A percentile compares a stretch with the other conserved stretches of the same genome.
Evolutionary conservation across 2,888 invertebrate genomes (phyloP).

Genomic region (Calameuta idolon): DNA sequence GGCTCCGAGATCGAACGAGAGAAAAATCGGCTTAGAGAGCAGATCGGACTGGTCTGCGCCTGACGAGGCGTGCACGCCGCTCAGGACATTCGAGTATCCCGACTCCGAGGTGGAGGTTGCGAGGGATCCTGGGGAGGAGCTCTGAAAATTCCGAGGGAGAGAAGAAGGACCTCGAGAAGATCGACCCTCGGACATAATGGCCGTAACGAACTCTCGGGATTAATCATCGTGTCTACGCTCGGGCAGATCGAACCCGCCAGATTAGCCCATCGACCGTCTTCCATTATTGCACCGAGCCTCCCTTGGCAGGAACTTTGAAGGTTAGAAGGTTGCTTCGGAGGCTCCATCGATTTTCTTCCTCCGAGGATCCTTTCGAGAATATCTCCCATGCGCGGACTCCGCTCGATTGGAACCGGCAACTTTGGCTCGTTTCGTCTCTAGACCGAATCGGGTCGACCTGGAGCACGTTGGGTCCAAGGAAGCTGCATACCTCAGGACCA

Average conservation of each 20-base stretch:
- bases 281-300: too few species aligned
- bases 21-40: conserved; percentile 24
- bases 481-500: too few species aligned
- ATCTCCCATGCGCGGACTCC: too few species aligned
- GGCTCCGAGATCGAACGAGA: conserved; percentile 24
- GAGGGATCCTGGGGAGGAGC: background rate
- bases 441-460: too few species aligned
- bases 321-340: too few species aligned
- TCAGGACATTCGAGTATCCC: background rate
- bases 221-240: conserved; percentile 5
- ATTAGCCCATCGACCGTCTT: background rate
- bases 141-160: background rate
- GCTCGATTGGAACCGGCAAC: too few species aligned
- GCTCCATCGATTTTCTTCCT: too few species aligned
- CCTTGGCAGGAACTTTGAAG: too few species aligned
- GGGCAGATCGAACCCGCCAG: conserved; percentile 1
- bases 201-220: conserved; percentile 2
- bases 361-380: too few species aligned
- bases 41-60: conserved; percentile 22
- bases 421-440: too few species aligned
- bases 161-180: background rate
- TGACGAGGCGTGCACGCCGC: conserved; percentile 10
- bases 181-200: background rate
- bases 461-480: too few species aligned
- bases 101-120: background rate